Evolutionary conservation across 2,888 invertebrate species (phyloP).

Genomic region (Papilio elwesi): DNA sequence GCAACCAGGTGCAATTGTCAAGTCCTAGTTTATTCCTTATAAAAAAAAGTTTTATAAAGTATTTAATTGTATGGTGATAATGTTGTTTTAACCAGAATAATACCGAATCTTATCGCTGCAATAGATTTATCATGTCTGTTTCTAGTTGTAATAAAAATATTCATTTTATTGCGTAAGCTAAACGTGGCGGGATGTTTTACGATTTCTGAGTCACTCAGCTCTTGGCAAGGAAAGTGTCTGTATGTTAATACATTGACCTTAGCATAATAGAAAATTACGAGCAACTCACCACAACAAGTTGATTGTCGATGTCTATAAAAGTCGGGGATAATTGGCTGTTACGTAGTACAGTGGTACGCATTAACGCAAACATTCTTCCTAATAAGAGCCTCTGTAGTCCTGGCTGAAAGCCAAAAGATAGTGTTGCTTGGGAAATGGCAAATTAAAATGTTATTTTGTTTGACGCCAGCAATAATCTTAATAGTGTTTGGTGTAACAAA

Average conservation of each 20-base stretch:
- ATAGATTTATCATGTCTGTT: background rate
- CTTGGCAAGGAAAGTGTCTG: constrained; percentile 6
- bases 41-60: too few species aligned
- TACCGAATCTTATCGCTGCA: background rate
- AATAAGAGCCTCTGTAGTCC: constrained; percentile 27
- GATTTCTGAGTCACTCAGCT: constrained; percentile 9
- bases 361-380: constrained; percentile 21
- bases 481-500: background rate
- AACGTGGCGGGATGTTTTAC: constrained; percentile 4
- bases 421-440: constrained; percentile 19
- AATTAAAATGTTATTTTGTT: constrained; percentile 37
- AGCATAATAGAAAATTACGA: constrained; percentile 23
- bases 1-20: too few species aligned
- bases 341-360: background rate
- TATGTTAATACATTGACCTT: constrained; percentile 25
- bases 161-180: background rate
- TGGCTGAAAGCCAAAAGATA: constrained; percentile 38
- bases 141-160: constrained; percentile 11
- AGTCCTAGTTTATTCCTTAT: too few species aligned
- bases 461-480: constrained; percentile 9
- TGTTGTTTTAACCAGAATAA: background rate
- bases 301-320: constrained; percentile 22
- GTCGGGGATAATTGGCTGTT: constrained; percentile 16
- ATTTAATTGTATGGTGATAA: too few species aligned
- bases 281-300: constrained; percentile 13